phyloP scores from a whole-genome alignment of 2,113 vertebrate species.

The Malurus cyaneus region DNA sequence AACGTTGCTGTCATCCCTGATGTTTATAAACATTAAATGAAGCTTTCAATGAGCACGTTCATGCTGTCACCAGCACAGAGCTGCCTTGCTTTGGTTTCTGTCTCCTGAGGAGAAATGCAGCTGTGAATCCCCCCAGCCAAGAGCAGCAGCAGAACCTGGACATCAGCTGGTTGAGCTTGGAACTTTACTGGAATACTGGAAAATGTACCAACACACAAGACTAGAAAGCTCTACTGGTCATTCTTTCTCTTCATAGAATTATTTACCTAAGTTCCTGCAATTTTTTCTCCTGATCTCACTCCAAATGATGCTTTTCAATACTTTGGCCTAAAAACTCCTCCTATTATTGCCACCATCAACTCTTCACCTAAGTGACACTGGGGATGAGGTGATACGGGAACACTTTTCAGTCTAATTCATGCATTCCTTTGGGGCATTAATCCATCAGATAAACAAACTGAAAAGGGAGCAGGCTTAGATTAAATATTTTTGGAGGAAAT shows the following conservation, averaged over 20 bases:
- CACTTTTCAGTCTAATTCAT: not conserved
- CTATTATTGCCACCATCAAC: not conserved
- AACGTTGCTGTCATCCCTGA: not conserved
- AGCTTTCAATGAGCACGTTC: not conserved
- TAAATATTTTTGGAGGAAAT: not conserved
- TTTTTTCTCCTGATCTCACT: not conserved
- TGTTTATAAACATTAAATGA: not conserved
- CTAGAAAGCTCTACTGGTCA: not conserved
- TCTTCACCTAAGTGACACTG: not conserved
- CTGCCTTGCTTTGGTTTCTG: not conserved
- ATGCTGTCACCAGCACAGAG: not conserved
- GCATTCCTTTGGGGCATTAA: not conserved
- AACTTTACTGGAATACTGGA: not conserved
- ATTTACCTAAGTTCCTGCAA: not conserved
- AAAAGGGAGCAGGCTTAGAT: not conserved
- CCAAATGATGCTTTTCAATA: not conserved
- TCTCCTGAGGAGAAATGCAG: not conserved
- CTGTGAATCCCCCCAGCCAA: not conserved
- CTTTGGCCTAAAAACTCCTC: not conserved
- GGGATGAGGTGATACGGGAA: accelerated
- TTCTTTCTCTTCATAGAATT: not conserved
- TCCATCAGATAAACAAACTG: not conserved
- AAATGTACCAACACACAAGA: not conserved
- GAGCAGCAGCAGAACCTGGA: not conserved
- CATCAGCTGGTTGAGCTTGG: not conserved